Conservation (phyloP, 2,797 vertebrate genomes). For the Anabacerthia variegaticeps region DNA sequence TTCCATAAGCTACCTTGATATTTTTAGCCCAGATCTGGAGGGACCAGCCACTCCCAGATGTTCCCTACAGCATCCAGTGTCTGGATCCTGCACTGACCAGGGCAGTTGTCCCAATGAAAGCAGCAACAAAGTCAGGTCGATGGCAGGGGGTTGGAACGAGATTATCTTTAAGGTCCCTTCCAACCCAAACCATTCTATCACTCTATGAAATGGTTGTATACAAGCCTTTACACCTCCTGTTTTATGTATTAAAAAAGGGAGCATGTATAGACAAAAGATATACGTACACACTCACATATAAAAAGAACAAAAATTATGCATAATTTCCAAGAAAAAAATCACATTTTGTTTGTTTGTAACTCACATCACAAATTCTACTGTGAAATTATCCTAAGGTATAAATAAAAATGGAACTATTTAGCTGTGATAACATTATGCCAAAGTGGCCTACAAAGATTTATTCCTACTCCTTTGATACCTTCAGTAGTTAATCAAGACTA, state of each 20-base stretch:
- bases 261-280: too few relatives aligned
- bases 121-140: not conserved
- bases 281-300: rapidly evolving
- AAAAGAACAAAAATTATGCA: not conserved
- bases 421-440: not conserved
- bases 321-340: not conserved
- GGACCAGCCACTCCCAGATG: not conserved
- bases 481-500: slow-evolving; percentile 21
- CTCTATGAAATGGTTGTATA: not conserved
- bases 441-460: not conserved
- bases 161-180: not conserved
- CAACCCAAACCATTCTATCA: not conserved
- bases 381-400: not conserved
- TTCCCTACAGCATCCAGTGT: rapidly evolving
- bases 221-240: not conserved
- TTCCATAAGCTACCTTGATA: not conserved
- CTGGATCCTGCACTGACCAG: not conserved
- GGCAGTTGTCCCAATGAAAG: not conserved
- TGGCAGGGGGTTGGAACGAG: not conserved
- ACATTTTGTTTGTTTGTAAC: not conserved
- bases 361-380: not conserved
- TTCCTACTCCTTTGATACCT: not conserved
- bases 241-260: not conserved
- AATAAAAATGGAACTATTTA: not conserved
- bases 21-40: not conserved